These are phyloP conservation scores for Caenorhabditis sp. DNA, from an alignment of 2,888 invertebrate species.

Conservation along the genomic window DNA sequence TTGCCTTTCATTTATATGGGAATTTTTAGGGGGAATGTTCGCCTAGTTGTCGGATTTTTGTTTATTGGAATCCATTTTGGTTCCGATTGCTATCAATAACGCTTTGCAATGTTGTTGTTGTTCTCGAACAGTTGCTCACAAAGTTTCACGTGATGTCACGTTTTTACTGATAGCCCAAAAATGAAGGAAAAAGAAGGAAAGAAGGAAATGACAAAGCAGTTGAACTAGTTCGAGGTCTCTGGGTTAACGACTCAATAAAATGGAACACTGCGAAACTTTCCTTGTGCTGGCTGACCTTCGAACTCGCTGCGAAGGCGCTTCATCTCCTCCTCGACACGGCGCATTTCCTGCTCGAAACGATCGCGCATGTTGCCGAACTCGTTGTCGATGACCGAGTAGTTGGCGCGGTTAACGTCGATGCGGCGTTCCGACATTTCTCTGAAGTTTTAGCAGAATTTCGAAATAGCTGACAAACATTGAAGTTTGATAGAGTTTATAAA, in stretches of 20 bases:
- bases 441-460: background rate
- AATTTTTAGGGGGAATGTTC: no score
- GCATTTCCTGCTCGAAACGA: slow-evolving; percentile 87
- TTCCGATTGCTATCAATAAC: background rate
- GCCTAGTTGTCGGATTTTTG: no score
- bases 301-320: slow-evolving; percentile 78
- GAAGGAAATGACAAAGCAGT: slow-evolving; percentile 1
- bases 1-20: no score
- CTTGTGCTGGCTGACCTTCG: slow-evolving; percentile 68
- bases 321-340: slow-evolving; percentile 99
- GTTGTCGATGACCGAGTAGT: slow-evolving; percentile 83
- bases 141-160: slow-evolving; percentile 1
- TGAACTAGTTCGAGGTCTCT: background rate
- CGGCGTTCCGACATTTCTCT: slow-evolving; percentile 71
- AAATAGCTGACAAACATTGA: background rate
- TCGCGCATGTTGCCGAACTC: slow-evolving; percentile 96
- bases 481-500: background rate
- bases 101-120: background rate
- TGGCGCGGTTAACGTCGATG: slow-evolving; percentile 76
- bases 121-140: slow-evolving; percentile 5
- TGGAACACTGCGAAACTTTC: no score
- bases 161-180: background rate
- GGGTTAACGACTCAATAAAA: background rate
- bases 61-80: no score
- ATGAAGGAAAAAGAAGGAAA: background rate